phyloP scores from a whole-genome alignment of 2,888 invertebrate genomes.

The Drosophila acutilabella region DNA sequence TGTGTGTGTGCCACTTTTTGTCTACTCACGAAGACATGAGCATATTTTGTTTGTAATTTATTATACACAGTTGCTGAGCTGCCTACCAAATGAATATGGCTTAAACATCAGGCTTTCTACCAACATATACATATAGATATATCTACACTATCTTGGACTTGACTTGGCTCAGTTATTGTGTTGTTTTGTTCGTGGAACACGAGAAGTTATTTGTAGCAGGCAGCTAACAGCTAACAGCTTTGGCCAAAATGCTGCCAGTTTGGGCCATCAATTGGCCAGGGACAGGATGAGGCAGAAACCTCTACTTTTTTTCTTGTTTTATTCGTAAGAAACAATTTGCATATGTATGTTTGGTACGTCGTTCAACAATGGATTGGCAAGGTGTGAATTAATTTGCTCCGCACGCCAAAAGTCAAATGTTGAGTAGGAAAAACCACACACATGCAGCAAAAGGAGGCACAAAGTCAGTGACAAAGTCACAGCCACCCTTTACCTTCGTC shows the following conservation, averaged over 20 bases:
- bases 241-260: constrained; percentile 47
- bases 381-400: constrained; percentile 84
- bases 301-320: constrained; percentile 22
- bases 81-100: constrained; percentile 77
- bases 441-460: constrained; percentile 27
- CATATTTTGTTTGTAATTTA: constrained; percentile 82
- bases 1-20: constrained; percentile 70
- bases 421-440: constrained; percentile 71
- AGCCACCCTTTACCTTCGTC: constrained; percentile 30
- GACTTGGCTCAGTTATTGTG: background rate
- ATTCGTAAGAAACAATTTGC: constrained; percentile 83
- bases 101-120: constrained; percentile 35
- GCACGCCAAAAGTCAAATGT: constrained; percentile 71
- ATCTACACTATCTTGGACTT: background rate
- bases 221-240: constrained; percentile 28
- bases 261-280: constrained; percentile 30
- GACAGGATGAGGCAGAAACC: background rate
- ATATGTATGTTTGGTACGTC: constrained; percentile 59
- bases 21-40: constrained; percentile 77
- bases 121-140: background rate
- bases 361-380: constrained; percentile 78
- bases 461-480: background rate
- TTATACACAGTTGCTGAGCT: constrained; percentile 76
- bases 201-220: constrained; percentile 58
- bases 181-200: constrained; percentile 48